These are phyloP conservation scores for Noctilio leporinus DNA, from an alignment of 2,113 vertebrate genomes.

Conservation along the genomic window DNA sequence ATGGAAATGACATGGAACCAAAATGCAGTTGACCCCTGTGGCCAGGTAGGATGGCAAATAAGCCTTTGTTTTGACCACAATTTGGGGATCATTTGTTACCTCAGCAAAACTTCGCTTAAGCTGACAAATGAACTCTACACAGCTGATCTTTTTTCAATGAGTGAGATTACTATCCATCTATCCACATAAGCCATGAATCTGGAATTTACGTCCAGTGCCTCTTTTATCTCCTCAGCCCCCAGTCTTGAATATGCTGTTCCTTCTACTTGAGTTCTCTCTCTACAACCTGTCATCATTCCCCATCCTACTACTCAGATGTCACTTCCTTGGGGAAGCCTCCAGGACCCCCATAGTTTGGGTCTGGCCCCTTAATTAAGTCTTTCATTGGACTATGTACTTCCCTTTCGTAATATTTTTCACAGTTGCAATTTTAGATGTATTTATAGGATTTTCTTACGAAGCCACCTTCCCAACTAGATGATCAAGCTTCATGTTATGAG, in stretches of 20 bases:
- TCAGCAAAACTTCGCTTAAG: not conserved
- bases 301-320: not conserved
- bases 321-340: not conserved
- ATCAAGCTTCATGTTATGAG: not conserved
- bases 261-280: not conserved
- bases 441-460: not conserved
- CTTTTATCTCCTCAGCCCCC: not conserved
- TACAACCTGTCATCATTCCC: not conserved
- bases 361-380: not conserved
- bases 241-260: too few relatives aligned
- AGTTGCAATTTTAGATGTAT: not conserved
- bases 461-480: not conserved
- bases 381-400: not conserved
- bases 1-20: not conserved
- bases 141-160: not conserved
- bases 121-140: not conserved
- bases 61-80: not conserved
- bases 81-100: not conserved
- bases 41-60: not conserved
- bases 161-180: not conserved
- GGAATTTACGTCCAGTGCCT: not conserved
- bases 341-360: not conserved
- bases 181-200: not conserved
- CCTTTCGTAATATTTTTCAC: not conserved
- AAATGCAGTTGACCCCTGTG: not conserved